These are phyloP conservation scores for Plodia interpunctella DNA, from an alignment of 1,140 invertebrate species.

Conservation along the genomic window DNA sequence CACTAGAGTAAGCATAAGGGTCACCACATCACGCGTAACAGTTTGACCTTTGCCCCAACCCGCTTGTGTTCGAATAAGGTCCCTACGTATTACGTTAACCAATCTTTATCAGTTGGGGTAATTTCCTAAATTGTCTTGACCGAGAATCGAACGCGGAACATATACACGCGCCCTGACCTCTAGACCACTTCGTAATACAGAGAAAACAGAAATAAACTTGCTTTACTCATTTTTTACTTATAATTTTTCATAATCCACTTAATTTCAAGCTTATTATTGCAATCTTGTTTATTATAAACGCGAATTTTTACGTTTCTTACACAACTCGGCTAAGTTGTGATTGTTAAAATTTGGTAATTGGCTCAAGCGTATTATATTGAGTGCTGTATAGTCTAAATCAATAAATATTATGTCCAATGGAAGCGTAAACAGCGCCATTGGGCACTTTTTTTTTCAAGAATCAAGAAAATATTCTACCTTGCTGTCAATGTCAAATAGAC, in stretches of 20 bases:
- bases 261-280: not conserved
- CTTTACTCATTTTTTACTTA: not conserved
- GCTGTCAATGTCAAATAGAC: too few relatives aligned
- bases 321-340: too few relatives aligned
- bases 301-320: too few relatives aligned
- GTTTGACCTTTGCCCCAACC: not conserved
- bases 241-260: too few relatives aligned
- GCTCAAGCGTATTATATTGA: too few relatives aligned
- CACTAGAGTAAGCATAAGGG: not conserved
- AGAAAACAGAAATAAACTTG: not conserved
- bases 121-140: slow-evolving; percentile 4
- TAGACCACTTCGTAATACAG: not conserved
- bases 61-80: not conserved
- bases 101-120: not conserved
- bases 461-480: too few relatives aligned
- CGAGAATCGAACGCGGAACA: slow-evolving; percentile 3
- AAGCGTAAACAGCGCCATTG: too few relatives aligned
- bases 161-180: not conserved
- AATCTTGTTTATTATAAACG: too few relatives aligned
- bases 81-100: not conserved
- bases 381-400: too few relatives aligned
- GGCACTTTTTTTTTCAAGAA: too few relatives aligned
- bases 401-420: too few relatives aligned
- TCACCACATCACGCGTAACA: not conserved
- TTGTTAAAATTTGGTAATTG: too few relatives aligned